Conservation (phyloP, 2,797 vertebrate genomes). For the Aratinga solstitialis region DNA sequence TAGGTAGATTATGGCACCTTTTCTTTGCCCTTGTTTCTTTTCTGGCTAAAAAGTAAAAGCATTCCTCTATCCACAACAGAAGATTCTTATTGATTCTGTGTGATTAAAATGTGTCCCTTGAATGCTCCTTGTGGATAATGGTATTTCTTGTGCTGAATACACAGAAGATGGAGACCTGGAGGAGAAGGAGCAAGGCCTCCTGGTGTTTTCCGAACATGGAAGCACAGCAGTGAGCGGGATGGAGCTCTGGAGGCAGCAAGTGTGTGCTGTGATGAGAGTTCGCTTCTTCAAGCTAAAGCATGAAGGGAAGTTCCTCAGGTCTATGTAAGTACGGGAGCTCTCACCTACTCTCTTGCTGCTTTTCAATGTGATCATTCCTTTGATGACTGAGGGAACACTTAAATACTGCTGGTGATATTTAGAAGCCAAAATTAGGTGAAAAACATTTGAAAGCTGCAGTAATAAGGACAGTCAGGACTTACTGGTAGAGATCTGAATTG, state of each 20-base stretch:
- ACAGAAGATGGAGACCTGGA: constrained; percentile 70
- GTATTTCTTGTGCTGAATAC: constrained; percentile 73
- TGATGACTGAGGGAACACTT: background rate
- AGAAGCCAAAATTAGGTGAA: background rate
- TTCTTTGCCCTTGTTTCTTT: background rate
- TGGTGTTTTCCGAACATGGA: constrained; percentile 68
- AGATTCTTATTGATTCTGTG: background rate
- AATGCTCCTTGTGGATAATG: constrained; percentile 73
- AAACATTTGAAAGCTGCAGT: background rate
- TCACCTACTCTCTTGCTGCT: background rate
- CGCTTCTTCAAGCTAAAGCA: constrained; percentile 86
- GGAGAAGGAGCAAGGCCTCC: constrained; percentile 75
- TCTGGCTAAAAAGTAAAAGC: background rate
- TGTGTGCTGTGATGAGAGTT: constrained; percentile 82
- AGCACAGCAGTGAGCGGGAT: constrained; percentile 48
- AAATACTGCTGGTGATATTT: background rate
- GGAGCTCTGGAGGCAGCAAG: constrained; percentile 89
- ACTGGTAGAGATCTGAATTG: background rate
- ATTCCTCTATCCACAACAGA: background rate
- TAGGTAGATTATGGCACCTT: background rate
- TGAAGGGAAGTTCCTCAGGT: constrained; percentile 81
- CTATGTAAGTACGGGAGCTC: constrained; percentile 78
- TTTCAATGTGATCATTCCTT: background rate
- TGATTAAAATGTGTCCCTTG: background rate
- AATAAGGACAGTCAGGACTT: background rate